Evolutionary conservation across 2,113 vertebrate species (phyloP).

Genomic region (Emydocephalus ijimae): DNA sequence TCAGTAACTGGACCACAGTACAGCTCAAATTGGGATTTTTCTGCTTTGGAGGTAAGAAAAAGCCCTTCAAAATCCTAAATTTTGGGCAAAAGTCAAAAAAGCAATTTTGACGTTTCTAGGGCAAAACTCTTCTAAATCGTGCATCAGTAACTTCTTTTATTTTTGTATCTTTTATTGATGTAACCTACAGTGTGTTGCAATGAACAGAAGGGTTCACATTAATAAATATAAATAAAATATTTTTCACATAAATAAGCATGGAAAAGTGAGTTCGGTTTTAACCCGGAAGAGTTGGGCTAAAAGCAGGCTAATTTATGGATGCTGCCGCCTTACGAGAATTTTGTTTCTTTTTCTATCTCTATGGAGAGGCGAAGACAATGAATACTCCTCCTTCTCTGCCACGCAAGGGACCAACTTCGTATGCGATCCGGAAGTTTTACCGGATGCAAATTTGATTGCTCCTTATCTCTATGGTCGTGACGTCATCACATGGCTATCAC

Average conservation of each 20-base stretch:
- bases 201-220: neutral
- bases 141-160: neutral
- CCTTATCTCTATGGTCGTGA: too few species aligned
- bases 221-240: neutral
- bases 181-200: neutral
- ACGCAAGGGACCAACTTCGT: neutral
- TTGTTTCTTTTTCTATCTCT: neutral
- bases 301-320: neutral
- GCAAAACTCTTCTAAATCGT: neutral
- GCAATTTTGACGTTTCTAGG: neutral
- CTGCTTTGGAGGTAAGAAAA: neutral
- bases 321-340: neutral
- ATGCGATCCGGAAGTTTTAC: neutral
- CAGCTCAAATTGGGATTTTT: too few species aligned
- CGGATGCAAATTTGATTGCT: too few species aligned
- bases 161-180: neutral
- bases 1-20: neutral
- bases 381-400: neutral
- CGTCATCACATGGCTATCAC: neutral
- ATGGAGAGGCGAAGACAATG: neutral
- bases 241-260: neutral
- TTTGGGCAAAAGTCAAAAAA: neutral
- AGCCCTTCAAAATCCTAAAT: neutral
- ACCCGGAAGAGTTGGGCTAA: neutral
- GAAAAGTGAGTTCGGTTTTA: neutral